These are phyloP conservation scores for Sphenodon punctatus DNA, from an alignment of 2,797 vertebrate species.

Conservation along the genomic window DNA sequence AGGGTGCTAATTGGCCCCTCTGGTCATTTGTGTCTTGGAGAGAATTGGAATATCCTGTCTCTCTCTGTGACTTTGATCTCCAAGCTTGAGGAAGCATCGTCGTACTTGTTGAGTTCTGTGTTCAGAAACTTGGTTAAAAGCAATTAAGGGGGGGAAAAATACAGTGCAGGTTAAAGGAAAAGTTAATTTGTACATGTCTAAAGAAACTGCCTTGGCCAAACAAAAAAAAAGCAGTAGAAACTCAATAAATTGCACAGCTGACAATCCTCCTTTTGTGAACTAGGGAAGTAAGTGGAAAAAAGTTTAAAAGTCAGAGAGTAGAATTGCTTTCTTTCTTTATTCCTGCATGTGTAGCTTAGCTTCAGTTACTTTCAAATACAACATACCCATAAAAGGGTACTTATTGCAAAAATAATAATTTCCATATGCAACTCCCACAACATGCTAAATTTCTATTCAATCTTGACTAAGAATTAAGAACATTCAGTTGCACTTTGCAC, in stretches of 20 bases:
- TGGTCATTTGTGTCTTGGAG: constrained; percentile 40
- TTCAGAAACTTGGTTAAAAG: neutral
- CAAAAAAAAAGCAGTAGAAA: neutral
- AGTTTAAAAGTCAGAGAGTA: neutral
- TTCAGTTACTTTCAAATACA: neutral
- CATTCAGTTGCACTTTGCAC: neutral
- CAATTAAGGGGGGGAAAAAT: too few species aligned
- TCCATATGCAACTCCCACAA: neutral
- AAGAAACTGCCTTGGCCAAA: too few species aligned
- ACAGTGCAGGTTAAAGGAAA: too few species aligned
- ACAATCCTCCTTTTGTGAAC: constrained; percentile 4
- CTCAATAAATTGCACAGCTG: neutral
- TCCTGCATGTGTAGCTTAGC: neutral
- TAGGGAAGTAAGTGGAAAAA: constrained; percentile 25
- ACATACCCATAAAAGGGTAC: neutral
- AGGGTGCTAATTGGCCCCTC: constrained; percentile 33
- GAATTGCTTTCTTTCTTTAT: neutral
- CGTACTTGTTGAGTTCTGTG: neutral
- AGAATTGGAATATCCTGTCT: constrained; percentile 31
- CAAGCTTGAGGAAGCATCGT: constrained; percentile 27
- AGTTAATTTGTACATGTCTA: too few species aligned
- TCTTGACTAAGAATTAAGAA: neutral
- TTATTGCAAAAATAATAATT: neutral
- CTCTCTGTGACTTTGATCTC: constrained; percentile 34
- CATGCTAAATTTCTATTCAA: neutral